Evolutionary conservation across 2,113 vertebrate species (phyloP), one percentile per base, ranked within the genome.

Genomic region (Cephalopholis sonnerati): DNA sequence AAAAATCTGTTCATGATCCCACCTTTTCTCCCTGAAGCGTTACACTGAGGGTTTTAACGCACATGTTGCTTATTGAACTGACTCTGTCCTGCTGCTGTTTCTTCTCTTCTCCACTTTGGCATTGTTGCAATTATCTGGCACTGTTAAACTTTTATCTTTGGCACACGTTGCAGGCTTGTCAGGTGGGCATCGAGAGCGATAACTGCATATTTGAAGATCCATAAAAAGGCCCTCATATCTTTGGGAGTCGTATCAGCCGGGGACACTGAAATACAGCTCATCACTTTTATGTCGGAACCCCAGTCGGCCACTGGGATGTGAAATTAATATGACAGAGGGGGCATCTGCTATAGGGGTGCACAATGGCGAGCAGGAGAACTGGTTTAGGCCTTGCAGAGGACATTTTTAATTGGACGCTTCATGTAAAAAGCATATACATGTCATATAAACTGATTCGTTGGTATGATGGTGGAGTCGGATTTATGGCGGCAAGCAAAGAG

Each of bases 241-340:
- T 86, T 74, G 54, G 69, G 81, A 89, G 81, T 81, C 74, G 44
- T 76, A 89, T 92, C 84, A 82, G 77, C 79, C 25, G 16, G 53
- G 41, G 83, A 84, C 27, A 61, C 76, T 91, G 90, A 93, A 94
- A 92, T 91, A 91, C 75, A 73, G 87, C 92, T 87, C 82, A 88
- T 93, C 89, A 87, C 87, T 93, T 95, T 95, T 91, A 94, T 90
- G 87, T 90, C 61, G 36, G 71, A 81, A 85, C 82, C 86, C 84
- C 91, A 93, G 81, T 84, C 68, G 64, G 85, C 89, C 87, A 83
- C 79, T 87, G 89, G 89, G 91, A 91, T 90, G 88, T 92, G 89
- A 93, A 93, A 93, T 93, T 89, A 94, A 94, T 93, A 91, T 89
- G 90, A 92, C 88, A 91, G 90, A 91, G 83, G 83, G 81, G 86